Evolutionary conservation across 1,140 invertebrate genomes (phyloP), one percentile per base, ranked within the genome.

Genomic region (Neodiprion virginianus): DNA sequence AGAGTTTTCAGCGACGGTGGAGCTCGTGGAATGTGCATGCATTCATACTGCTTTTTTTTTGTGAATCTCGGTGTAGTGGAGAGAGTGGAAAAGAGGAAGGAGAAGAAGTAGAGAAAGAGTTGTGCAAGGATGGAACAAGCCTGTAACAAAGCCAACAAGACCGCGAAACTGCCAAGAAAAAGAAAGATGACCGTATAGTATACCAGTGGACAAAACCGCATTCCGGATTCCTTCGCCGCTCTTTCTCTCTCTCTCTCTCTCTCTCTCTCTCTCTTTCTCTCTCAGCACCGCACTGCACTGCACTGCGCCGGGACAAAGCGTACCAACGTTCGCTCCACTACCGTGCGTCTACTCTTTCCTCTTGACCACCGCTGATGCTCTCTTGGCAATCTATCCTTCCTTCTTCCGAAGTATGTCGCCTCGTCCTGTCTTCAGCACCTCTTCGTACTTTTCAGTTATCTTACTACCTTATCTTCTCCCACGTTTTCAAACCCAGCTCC

Each of bases 211-310:
- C 78, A 71, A 76, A 79, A 80, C 79, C 77, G 72, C 78, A 79
- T 79, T 80, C 79, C 78, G 77, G 74, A 79, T 79, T 79, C 78
- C 73, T 73, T 72, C 21, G 76, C 79, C 50, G 76, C 65, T 75
- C 53, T 47, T 69, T 28, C 50, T 74, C 17, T 61, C 69, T 72
- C 74, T 71, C 9, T n/a, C 12, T 50, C 71, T 65, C 12, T 71
- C 23, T 70, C 71, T 48, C 69, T 71, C 10, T 21, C 28, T 1
- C 67, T 17, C 17, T 68, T 68, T 61, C n/a, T 74, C 48, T 74
- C 68, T n/a, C 70, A 53, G 73, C 11, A 12, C 28, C 28, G 28
- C 28, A 40, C 28, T 40, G 28, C 28, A 40, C 1, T 40, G 28
- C 28, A 40, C 28, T 40, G 28, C 28, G 5, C 28, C 28, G 28